These are phyloP conservation scores for Nemotelus pantherinus DNA, from an alignment of 2,888 invertebrate genomes.

Conservation along the genomic window DNA sequence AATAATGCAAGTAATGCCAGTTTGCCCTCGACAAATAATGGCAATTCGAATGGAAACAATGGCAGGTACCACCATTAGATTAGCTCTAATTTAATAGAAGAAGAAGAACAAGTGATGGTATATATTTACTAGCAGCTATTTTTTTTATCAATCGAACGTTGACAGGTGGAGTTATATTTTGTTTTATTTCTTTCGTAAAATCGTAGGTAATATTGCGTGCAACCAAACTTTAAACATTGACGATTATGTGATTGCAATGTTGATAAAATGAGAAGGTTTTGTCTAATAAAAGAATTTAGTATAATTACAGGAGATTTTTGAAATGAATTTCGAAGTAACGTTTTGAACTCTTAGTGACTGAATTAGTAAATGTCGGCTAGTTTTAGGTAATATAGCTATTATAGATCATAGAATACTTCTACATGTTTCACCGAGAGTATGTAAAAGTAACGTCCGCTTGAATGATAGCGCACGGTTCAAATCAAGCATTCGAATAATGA, in stretches of 20 bases:
- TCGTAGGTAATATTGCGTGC: not conserved
- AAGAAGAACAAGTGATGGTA: not conserved
- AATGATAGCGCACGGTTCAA: too few species aligned
- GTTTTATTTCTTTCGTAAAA: not conserved
- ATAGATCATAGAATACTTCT: too few species aligned
- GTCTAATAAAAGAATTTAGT: not conserved
- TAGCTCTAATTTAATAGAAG: not conserved
- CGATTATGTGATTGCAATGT: not conserved
- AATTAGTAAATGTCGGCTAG: too few species aligned
- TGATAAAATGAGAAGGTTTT: not conserved
- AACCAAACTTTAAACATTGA: not conserved
- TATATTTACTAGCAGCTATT: slow-evolving; percentile 18
- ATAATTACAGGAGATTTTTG: not conserved
- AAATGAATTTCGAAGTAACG: too few species aligned
- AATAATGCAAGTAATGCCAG: not conserved
- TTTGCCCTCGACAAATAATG: not conserved
- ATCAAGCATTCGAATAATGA: too few species aligned
- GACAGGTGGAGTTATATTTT: not conserved
- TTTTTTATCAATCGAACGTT: slow-evolving; percentile 15
- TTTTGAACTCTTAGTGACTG: too few species aligned
- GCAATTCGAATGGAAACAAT: slow-evolving; percentile 1
- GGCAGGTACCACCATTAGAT: slow-evolving; percentile 13
- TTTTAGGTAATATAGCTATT: too few species aligned
- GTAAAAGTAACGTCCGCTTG: too few species aligned
- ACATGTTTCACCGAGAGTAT: too few species aligned